Percentiles rank a stretch among this genome's conserved stretches.
phyloP scores from a whole-genome alignment of 2,113 vertebrate species.

The Atractosteus spatula region DNA sequence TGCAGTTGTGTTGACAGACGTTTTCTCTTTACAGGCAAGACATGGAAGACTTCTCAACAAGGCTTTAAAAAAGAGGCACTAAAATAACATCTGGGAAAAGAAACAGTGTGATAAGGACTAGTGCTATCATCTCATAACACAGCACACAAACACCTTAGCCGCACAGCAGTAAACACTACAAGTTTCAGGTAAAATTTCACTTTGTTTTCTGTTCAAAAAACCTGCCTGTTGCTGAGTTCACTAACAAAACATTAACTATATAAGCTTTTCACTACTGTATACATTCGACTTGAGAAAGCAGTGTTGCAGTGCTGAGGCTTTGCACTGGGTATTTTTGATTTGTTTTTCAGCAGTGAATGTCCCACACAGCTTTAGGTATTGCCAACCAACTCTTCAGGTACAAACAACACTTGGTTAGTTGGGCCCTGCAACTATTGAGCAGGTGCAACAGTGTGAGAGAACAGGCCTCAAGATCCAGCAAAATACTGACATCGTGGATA shows the following conservation, averaged over 20 bases:
- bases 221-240: background rate
- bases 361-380: background rate
- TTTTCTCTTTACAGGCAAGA: conserved; percentile 12
- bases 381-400: background rate
- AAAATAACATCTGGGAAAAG: conserved; percentile 2
- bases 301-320: conserved; percentile 1
- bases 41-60: conserved; percentile 25
- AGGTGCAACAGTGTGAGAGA: background rate
- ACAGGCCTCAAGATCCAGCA: background rate
- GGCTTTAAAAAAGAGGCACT: conserved; percentile 15
- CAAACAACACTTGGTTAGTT: background rate
- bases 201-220: conserved; percentile 9
- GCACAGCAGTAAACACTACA: conserved; percentile 9
- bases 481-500: background rate
- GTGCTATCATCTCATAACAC: background rate
- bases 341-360: background rate
- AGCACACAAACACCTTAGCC: conserved; percentile 7
- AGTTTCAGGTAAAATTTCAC: background rate
- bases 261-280: conserved; percentile 48
- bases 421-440: background rate
- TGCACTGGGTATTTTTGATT: background rate
- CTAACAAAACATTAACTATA: conserved; percentile 6
- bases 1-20: background rate
- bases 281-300: conserved; percentile 19
- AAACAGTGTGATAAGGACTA: conserved; percentile 3